These are phyloP conservation scores for Polia nebulosa DNA, from an alignment of 2,888 invertebrate species.

Conservation along the genomic window DNA sequence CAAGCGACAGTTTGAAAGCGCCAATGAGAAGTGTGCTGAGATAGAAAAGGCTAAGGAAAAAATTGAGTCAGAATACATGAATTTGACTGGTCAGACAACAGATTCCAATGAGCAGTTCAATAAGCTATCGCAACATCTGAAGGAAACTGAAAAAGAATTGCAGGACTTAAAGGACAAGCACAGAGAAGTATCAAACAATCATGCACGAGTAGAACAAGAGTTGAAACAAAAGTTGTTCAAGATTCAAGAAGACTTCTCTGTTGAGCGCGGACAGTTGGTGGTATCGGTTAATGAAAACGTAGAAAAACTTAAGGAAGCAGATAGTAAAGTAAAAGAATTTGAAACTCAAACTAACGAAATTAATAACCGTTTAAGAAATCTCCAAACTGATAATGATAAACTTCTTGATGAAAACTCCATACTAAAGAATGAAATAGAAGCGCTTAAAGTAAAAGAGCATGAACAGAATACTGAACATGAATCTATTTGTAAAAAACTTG, in stretches of 20 bases:
- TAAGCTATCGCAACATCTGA: conserved; percentile 90
- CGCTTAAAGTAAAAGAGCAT: conserved; percentile 82
- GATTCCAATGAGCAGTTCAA: conserved; percentile 92
- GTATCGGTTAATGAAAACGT: conserved; percentile 81
- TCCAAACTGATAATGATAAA: conserved; percentile 81
- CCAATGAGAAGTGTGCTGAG: conserved; percentile 91
- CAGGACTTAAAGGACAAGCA: conserved; percentile 88
- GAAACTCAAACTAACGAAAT: conserved; percentile 76
- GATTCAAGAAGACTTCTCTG: conserved; percentile 83
- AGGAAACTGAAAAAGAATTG: conserved; percentile 91
- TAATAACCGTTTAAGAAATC: conserved; percentile 76
- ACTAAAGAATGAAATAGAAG: conserved; percentile 84
- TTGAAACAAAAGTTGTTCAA: conserved; percentile 87
- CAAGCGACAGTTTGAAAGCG: conserved; percentile 89
- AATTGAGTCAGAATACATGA: conserved; percentile 91
- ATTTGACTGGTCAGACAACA: conserved; percentile 90
- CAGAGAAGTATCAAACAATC: conserved; percentile 83
- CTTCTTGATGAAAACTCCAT: conserved; percentile 85
- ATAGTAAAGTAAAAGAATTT: conserved; percentile 81
- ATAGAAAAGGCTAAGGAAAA: conserved; percentile 90
- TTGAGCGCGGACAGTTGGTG: conserved; percentile 82
- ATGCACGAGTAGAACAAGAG: conserved; percentile 87
- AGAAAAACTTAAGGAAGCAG: conserved; percentile 81
- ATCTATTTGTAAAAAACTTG: conserved; percentile 81
- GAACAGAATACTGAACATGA: conserved; percentile 82